Base-by-base conservation (phyloP, 2,888 invertebrate genomes). In the Pheosia tremula region DNA sequence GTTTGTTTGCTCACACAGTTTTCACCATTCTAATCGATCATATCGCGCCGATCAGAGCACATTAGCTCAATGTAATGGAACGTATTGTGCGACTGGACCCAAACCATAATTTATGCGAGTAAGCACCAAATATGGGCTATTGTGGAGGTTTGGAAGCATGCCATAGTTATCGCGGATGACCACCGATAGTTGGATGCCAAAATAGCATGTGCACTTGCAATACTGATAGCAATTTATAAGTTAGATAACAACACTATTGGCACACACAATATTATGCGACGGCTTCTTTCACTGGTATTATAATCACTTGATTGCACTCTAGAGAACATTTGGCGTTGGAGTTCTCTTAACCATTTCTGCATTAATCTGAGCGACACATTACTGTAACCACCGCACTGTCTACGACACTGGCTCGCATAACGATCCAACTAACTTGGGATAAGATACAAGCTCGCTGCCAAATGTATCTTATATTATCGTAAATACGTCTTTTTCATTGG, bases 111-210 rank as follows among this genome's bases (percentile, higher is more conserved):
- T 88, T 89, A 88, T 88, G 80, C 77, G 85, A 85, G 84, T 83
- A 79, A 77, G 81, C 75, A 69, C 75, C 76, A 69, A 76, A 77
- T 77, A 68, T 69, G 64, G 68, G 78, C 69, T 69, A 82, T 85
- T 86, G 84, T 85, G 70, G 79, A 76, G 73, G 78, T 78, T 88
- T 90, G 90, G 90, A 90, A 85, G 82, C 72, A 68, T 85, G 90
- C 90, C 90, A 90, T 86, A 80, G 79, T 80, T 57, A 71, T 68
- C 57, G 72, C 63, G 67, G 66, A 67, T 69, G 72, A 71, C 74
- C 75, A 69, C 72, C 65, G 70, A 81, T 82, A 75, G 74, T 78
- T 69, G 71, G 68, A 66, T 62, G 69, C 69, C 75, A 60, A 72
- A 72, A 73, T 63, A 66, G 72, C 71, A 75, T 77, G 66, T 47